Conservation (phyloP, 2,888 invertebrate species). For the Mellilla xanthometata region DNA sequence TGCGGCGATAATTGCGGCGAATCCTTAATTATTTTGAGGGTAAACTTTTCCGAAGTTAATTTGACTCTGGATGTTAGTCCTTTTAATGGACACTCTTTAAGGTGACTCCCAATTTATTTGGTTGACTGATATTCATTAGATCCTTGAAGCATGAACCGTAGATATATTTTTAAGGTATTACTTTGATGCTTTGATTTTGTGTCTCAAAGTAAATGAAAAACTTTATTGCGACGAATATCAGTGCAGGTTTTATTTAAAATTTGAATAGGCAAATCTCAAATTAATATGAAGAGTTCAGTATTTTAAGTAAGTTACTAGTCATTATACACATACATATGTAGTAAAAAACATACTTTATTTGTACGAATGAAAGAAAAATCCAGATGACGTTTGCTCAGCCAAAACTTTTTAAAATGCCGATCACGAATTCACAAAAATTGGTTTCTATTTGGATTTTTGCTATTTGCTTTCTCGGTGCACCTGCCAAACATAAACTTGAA, state of each 20-base stretch:
- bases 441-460: background rate
- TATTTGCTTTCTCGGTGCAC: background rate
- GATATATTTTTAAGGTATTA: slow-evolving; percentile 52
- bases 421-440: too few relatives aligned
- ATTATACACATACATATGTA: too few relatives aligned
- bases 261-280: too few relatives aligned
- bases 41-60: slow-evolving; percentile 80
- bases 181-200: slow-evolving; percentile 45
- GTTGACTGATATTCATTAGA: slow-evolving; percentile 76
- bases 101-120: slow-evolving; percentile 77
- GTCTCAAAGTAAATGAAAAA: too few relatives aligned
- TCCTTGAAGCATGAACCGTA: slow-evolving; percentile 50
- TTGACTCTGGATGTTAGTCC: slow-evolving; percentile 74
- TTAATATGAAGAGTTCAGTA: too few relatives aligned
- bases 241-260: too few relatives aligned
- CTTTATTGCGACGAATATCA: too few relatives aligned
- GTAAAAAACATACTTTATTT: too few relatives aligned
- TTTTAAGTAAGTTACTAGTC: too few relatives aligned
- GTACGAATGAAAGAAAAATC: too few relatives aligned
- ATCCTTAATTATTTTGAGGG: slow-evolving; percentile 83
- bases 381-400: too few relatives aligned
- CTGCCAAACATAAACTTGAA: slow-evolving; percentile 10
- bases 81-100: slow-evolving; percentile 79
- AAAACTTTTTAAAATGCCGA: too few relatives aligned
- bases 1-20: slow-evolving; percentile 80